A percentile compares a stretch with the other conserved stretches of the same genome.
phyloP scores from a whole-genome alignment of 1,140 invertebrate genomes.

The Drosophila repletoides region DNA sequence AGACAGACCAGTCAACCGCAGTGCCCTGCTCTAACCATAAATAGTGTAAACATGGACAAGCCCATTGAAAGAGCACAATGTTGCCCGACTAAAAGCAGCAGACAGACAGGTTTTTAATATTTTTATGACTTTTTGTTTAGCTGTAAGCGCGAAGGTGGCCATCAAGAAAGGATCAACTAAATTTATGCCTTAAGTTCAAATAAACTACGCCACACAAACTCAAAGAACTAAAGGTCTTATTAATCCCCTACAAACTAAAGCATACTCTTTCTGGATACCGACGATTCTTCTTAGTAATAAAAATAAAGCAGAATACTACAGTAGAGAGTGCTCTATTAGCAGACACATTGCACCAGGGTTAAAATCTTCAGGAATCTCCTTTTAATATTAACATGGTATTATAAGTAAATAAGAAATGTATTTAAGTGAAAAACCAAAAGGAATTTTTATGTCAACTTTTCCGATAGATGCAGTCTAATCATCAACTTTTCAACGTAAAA shows the following conservation, averaged over 20 bases:
- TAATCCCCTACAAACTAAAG: neutral
- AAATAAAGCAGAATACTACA: too few relatives aligned
- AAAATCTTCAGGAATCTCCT: too few relatives aligned
- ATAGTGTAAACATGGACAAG: constrained; percentile 26
- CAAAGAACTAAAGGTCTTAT: neutral
- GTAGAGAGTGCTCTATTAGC: too few relatives aligned
- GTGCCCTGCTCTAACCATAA: neutral
- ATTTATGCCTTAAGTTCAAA: constrained; percentile 63
- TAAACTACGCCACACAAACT: constrained; percentile 29
- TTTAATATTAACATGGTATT: too few relatives aligned
- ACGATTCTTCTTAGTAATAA: too few relatives aligned
- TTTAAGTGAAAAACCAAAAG: too few relatives aligned
- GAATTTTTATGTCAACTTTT: too few relatives aligned
- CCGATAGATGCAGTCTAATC: too few relatives aligned
- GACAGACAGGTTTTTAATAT: constrained; percentile 51
- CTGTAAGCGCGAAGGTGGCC: constrained; percentile 22
- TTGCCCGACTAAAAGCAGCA: constrained; percentile 34
- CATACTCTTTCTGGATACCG: too few relatives aligned
- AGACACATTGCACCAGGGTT: too few relatives aligned
- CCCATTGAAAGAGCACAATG: constrained; percentile 43
- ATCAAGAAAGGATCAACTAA: constrained; percentile 63
- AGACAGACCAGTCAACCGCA: neutral
- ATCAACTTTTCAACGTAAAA: too few relatives aligned
- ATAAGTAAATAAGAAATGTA: too few relatives aligned
- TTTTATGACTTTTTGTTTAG: constrained; percentile 45